Conservation (phyloP, 2,888 invertebrate genomes). For the Eristalinus aeneus region DNA sequence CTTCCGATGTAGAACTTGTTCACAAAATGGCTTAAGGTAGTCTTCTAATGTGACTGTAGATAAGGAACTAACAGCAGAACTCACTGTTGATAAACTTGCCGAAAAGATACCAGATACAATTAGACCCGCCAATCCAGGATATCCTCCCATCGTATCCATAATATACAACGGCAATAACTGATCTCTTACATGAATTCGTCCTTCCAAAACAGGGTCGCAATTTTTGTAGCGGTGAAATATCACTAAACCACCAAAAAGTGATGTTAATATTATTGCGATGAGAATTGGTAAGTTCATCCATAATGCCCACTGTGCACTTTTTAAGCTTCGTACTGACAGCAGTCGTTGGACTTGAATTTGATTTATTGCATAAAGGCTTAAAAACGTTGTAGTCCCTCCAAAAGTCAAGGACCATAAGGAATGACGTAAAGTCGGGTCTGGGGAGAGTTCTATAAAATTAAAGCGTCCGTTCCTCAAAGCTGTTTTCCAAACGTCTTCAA, state of each 20-base stretch:
- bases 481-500: slow-evolving; percentile 86
- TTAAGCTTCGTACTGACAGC: slow-evolving; percentile 86
- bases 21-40: slow-evolving; percentile 85
- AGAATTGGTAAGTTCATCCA: slow-evolving; percentile 93
- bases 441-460: slow-evolving; percentile 85
- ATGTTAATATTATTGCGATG: slow-evolving; percentile 86
- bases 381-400: slow-evolving; percentile 90
- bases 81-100: slow-evolving; percentile 94
- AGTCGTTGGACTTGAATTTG: slow-evolving; percentile 91
- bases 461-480: slow-evolving; percentile 88
- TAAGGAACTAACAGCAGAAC: slow-evolving; percentile 94
- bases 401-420: slow-evolving; percentile 91
- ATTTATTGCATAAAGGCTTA: slow-evolving; percentile 93
- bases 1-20: slow-evolving; percentile 78
- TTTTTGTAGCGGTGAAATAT: slow-evolving; percentile 91
- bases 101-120: slow-evolving; percentile 96
- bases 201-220: slow-evolving; percentile 88
- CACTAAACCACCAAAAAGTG: slow-evolving; percentile 89
- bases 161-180: slow-evolving; percentile 92
- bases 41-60: slow-evolving; percentile 95
- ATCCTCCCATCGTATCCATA: slow-evolving; percentile 86
- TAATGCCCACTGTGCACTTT: slow-evolving; percentile 87
- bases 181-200: slow-evolving; percentile 85
- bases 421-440: slow-evolving; percentile 90
- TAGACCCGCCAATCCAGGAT: slow-evolving; percentile 93